Conservation (phyloP, 1,140 invertebrate species). For the Babylonia areolata region DNA sequence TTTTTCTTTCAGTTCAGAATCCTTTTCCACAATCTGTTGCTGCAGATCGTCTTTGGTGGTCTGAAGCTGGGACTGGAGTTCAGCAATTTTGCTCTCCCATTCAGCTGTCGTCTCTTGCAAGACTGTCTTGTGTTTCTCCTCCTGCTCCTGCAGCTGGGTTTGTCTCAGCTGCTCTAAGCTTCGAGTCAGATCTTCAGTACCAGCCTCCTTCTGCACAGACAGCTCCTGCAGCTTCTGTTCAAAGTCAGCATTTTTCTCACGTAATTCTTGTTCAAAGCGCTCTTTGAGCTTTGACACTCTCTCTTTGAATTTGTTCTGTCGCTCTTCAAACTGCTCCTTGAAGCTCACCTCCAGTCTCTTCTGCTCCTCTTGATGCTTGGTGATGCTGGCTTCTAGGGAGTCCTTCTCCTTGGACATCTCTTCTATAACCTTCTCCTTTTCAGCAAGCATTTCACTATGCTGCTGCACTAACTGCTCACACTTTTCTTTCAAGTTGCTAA, state of each 20-base stretch:
- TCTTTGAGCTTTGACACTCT: conserved; percentile 64
- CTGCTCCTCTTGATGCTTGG: conserved; percentile 39
- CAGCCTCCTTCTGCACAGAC: conserved; percentile 58
- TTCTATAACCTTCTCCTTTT: conserved; percentile 43
- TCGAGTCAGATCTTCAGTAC: conserved; percentile 56
- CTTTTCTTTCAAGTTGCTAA: conserved; percentile 58
- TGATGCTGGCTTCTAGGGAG: conserved; percentile 33
- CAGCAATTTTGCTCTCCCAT: conserved; percentile 42
- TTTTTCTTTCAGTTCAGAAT: conserved; percentile 24
- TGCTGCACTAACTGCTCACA: conserved; percentile 49
- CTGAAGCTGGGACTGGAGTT: conserved; percentile 27
- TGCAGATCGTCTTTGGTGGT: not conserved
- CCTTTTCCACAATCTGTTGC: not conserved
- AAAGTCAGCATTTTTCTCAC: conserved; percentile 66
- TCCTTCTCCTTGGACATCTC: conserved; percentile 48
- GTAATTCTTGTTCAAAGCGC: conserved; percentile 67
- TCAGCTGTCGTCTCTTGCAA: conserved; percentile 43
- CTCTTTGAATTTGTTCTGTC: conserved; percentile 63
- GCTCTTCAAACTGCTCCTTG: conserved; percentile 63
- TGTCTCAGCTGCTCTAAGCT: conserved; percentile 61
- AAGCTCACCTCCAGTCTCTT: conserved; percentile 60
- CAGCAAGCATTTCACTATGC: conserved; percentile 37
- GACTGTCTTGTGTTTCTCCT: conserved; percentile 50
- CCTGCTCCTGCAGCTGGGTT: conserved; percentile 54
- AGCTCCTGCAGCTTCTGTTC: conserved; percentile 60